Base-by-base conservation (phyloP, 2,113 vertebrate genomes). In the Apodemus speciosus region DNA sequence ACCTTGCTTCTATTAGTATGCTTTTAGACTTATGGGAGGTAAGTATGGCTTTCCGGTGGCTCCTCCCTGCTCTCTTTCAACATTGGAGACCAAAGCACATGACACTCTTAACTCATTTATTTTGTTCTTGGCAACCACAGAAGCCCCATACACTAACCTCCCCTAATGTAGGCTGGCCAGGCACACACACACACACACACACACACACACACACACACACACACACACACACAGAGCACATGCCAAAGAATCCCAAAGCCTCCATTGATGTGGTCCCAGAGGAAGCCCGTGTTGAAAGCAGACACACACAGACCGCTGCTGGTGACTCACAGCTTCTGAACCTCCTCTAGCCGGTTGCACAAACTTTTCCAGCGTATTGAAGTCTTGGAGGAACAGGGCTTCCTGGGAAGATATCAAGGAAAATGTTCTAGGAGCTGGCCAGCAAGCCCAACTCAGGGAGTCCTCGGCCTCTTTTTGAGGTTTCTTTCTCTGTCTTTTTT, bases 321-420 rank as follows among this genome's bases (percentile, higher is more conserved):
- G 94, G 95, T 97, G 96, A 95, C 79, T 97, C 96, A 94, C 68
- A 75, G 91, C 96, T 96, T 89, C 90, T 25, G 94, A 43, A 79
- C 95, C 96, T 97, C 96, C 95, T 91, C 77, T 93, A 91, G 71
- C 95, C 90, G 73, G 66, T 94, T 68, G 87, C 97, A 98, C 96
- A 80, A 98, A 98, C 97, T 97, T 98, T 97, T 97, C 95, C 97
- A 95, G 92, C 3, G 77, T 38, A 89, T 68, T 96, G 94, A 95
- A 96, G 95, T 97, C 97, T 96, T 96, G 94, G 92, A 97, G 97
- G 96, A 97, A 97, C 68, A 94, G 93, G 89, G 98, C 96, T 97
- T 97, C 96, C 95, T 85, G 96, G 97, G 97, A 97, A 97, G 97
- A 95, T 95, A 97, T 97, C 97, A 97, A 98, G 97, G 96, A 97